Evolutionary conservation across 2,888 invertebrate genomes (phyloP).

Genomic region (Eumacrocentrus americanus): DNA sequence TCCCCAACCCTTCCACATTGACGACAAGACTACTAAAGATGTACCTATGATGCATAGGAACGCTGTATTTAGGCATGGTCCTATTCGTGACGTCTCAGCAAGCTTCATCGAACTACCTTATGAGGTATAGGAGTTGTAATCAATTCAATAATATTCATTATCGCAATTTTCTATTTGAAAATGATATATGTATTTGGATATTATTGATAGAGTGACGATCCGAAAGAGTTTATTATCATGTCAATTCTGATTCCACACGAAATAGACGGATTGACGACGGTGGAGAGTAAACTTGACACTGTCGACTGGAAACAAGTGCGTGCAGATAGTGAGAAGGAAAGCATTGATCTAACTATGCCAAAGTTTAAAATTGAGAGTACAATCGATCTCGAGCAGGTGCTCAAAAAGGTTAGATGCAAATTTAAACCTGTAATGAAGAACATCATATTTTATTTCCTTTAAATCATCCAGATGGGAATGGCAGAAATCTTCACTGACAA

Average conservation of each 20-base stretch:
- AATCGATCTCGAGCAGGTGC: constrained; percentile 60
- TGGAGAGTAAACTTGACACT: neutral
- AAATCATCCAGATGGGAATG: constrained; percentile 71
- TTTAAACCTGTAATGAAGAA: neutral
- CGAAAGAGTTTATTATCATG: constrained; percentile 68
- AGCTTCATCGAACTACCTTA: constrained; percentile 72
- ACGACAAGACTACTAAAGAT: constrained; percentile 63
- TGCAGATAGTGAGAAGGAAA: constrained; percentile 55
- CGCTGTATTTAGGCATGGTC: constrained; percentile 63
- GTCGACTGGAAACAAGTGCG: neutral
- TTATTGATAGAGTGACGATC: constrained; percentile 60
- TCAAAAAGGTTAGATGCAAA: neutral
- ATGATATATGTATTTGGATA: no score
- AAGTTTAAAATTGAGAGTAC: constrained; percentile 81
- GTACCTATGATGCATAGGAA: constrained; percentile 77
- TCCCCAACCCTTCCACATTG: constrained; percentile 53
- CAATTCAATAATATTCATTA: no score
- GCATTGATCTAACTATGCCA: constrained; percentile 74
- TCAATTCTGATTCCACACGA: constrained; percentile 76
- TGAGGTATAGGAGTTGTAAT: no score
- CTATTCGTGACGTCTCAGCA: constrained; percentile 64
- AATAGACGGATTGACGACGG: constrained; percentile 31
- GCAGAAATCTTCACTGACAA: constrained; percentile 66
- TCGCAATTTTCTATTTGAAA: no score
- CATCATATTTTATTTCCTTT: constrained; percentile 1